phyloP scores from a whole-genome alignment of 2,113 vertebrate genomes.

The Camelus bactrianus region DNA sequence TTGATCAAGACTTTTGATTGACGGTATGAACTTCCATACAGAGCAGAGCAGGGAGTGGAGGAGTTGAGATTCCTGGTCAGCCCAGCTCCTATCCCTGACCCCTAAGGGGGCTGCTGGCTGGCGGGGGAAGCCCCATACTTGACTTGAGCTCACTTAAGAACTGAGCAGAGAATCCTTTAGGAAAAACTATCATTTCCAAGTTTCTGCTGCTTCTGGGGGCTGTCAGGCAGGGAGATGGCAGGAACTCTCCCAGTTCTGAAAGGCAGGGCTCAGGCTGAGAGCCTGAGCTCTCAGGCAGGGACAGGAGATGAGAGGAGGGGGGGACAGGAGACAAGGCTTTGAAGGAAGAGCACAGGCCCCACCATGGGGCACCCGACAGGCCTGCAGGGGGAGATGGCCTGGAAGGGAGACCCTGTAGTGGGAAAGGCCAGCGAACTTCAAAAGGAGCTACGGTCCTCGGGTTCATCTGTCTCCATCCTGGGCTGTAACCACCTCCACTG shows the following conservation, averaged over 20 bases:
- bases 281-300: too few relatives aligned
- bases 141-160: background rate
- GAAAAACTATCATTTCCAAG: background rate
- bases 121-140: background rate
- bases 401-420: accelerated
- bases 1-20: background rate
- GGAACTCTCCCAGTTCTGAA: background rate
- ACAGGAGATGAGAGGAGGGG: background rate
- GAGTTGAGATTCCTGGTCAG: too few relatives aligned
- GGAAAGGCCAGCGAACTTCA: background rate
- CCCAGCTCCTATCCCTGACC: background rate
- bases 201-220: background rate
- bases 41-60: background rate
- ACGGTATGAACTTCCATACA: accelerated
- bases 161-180: background rate
- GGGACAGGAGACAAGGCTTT: background rate
- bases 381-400: background rate
- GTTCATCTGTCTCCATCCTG: too few relatives aligned
- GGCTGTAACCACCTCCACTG: background rate
- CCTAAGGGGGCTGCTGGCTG: background rate
- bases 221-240: background rate
- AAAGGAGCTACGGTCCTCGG: accelerated
- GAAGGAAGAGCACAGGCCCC: background rate
- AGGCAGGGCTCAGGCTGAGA: background rate
- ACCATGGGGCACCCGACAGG: accelerated